Conservation (phyloP, 2,113 vertebrate species). For the Centropus unirufus region DNA sequence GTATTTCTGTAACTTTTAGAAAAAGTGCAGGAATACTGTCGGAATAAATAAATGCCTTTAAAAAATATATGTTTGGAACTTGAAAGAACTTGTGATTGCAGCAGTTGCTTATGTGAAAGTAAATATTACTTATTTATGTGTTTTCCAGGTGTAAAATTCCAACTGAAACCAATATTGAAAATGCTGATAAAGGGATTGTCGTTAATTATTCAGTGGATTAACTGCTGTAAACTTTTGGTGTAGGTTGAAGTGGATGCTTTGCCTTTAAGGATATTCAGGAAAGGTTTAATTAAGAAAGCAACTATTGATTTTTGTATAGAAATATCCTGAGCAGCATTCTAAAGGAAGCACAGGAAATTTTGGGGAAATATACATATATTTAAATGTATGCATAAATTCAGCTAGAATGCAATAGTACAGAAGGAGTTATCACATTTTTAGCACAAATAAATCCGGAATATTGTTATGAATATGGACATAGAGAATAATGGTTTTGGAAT, state of each 20-base stretch:
- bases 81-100: neutral
- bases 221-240: neutral
- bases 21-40: neutral
- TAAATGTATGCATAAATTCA: neutral
- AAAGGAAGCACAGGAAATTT: neutral
- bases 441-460: neutral
- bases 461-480: neutral
- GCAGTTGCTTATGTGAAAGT: neutral
- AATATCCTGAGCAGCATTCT: neutral
- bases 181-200: neutral
- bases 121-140: neutral
- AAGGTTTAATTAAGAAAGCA: constrained; percentile 27
- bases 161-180: neutral
- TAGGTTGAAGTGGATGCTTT: constrained; percentile 6
- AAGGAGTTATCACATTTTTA: neutral
- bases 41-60: neutral
- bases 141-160: neutral
- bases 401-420: neutral
- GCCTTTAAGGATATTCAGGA: neutral
- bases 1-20: neutral
- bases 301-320: neutral
- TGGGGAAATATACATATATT: neutral
- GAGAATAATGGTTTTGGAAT: neutral
- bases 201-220: neutral
- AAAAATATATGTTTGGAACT: neutral